Conservation (phyloP, 1,140 invertebrate species). For the Polyergus mexicanus region DNA sequence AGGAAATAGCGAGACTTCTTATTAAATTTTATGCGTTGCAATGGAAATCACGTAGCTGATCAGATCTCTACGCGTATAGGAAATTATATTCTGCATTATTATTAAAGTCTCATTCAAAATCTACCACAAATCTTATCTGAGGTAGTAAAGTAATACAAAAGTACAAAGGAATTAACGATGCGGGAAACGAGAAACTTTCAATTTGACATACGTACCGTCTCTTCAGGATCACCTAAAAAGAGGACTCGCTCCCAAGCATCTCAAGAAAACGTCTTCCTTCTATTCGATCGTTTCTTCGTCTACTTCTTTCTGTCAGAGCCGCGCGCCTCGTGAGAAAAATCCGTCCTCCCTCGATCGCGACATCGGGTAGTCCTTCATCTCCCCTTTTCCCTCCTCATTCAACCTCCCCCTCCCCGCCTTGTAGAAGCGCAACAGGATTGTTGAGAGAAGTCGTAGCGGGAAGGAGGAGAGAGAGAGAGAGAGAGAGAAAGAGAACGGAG, state of each 20-base stretch:
- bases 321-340: conserved; percentile 71
- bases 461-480: conserved; percentile 37
- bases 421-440: conserved; percentile 71
- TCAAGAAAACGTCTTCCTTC: conserved; percentile 45
- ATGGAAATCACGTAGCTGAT: neutral
- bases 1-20: conserved; percentile 26
- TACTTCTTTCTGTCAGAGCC: conserved; percentile 42
- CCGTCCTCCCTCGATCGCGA: conserved; percentile 65
- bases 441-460: conserved; percentile 65
- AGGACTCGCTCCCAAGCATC: conserved; percentile 42
- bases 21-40: neutral
- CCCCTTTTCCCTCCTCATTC: neutral
- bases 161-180: neutral
- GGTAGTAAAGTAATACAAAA: neutral
- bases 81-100: neutral
- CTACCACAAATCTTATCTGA: neutral
- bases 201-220: neutral
- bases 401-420: conserved; percentile 10
- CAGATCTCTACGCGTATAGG: neutral
- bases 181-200: conserved; percentile 18
- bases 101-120: neutral
- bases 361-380: conserved; percentile 37
- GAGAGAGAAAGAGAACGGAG: conserved; percentile 31
- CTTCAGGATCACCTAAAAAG: conserved; percentile 16
- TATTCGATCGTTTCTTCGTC: conserved; percentile 29